Percentiles rank a stretch among this genome's conserved stretches.
Conservation (phyloP, 2,113 vertebrate genomes). For the Phalacrocorax pelagicus region DNA sequence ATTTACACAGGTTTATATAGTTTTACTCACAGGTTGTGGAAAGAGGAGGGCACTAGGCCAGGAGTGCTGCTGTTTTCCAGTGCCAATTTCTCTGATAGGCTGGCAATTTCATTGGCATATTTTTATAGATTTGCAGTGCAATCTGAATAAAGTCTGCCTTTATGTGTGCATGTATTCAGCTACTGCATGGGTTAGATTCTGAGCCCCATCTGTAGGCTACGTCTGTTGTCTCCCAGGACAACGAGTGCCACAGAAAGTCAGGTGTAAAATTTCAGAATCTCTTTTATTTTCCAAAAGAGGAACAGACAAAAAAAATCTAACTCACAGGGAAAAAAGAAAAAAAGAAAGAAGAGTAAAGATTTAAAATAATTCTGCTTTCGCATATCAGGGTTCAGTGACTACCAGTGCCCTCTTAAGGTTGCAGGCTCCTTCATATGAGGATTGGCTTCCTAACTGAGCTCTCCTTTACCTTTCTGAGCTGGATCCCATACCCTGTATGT, state of each 20-base stretch:
- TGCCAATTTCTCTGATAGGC: conserved; percentile 34
- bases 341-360: background rate
- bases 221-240: background rate
- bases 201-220: background rate
- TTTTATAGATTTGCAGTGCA: conserved; percentile 32
- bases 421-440: background rate
- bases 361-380: background rate
- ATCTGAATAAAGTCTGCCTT: conserved; percentile 13
- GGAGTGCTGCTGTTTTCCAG: background rate
- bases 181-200: background rate
- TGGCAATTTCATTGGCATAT: conserved; percentile 32
- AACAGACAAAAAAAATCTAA: background rate
- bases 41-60: conserved; percentile 15
- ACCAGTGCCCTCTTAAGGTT: background rate
- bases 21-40: background rate
- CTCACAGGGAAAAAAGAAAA: background rate
- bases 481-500: background rate
- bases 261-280: background rate
- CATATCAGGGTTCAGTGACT: background rate
- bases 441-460: background rate
- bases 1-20: conserved; percentile 5
- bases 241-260: background rate
- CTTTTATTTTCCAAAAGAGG: background rate
- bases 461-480: background rate
- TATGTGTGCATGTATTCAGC: background rate